phyloP scores from a whole-genome alignment of 1,140 invertebrate species.

The Anadara kagoshimensis region DNA sequence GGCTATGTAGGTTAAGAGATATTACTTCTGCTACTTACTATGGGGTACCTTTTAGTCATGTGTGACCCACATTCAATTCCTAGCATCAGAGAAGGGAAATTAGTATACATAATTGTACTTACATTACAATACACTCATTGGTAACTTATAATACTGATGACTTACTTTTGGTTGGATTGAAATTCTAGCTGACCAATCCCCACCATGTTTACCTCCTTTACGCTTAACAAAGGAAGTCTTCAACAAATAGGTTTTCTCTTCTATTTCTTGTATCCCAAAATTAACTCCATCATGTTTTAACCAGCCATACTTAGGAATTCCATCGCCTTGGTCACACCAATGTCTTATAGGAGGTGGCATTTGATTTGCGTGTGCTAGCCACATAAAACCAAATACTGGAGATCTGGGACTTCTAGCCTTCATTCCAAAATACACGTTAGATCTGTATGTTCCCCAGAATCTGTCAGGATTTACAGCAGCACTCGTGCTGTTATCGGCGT shows the following conservation, averaged over 20 bases:
- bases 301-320: conserved; percentile 89
- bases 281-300: conserved; percentile 91
- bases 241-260: conserved; percentile 85
- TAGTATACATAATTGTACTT: no score
- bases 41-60: no score
- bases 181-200: conserved; percentile 94
- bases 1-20: no score
- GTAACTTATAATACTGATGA: no score
- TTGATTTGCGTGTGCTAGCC: conserved; percentile 83
- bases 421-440: conserved; percentile 86
- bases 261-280: conserved; percentile 94
- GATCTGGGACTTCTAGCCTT: conserved; percentile 92
- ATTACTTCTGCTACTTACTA: no score
- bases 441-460: conserved; percentile 95
- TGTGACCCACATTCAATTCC: no score
- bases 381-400: conserved; percentile 93
- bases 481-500: conserved; percentile 75
- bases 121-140: no score
- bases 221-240: conserved; percentile 93
- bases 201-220: conserved; percentile 85
- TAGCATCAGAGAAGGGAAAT: no score
- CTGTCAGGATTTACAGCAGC: conserved; percentile 84
- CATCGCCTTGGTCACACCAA: conserved; percentile 92
- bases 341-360: conserved; percentile 80
- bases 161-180: conserved; percentile 80